A percentile compares a stretch with the other conserved stretches of the same genome.
Evolutionary conservation across 2,888 invertebrate species (phyloP).

Genomic region (Axea sp.): DNA sequence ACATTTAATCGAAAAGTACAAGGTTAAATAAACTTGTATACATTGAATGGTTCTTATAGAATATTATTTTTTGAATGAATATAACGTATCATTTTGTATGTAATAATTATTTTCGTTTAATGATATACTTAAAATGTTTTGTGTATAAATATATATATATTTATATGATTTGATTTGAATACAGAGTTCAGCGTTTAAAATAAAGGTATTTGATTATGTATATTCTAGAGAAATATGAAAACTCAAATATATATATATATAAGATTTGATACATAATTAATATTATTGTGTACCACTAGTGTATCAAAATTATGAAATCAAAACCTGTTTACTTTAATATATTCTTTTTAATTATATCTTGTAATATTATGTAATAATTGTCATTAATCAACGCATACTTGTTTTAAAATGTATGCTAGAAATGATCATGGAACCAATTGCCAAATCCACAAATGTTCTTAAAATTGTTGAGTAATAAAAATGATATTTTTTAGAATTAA

Average conservation of each 20-base stretch:
- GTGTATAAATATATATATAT: constrained; percentile 23
- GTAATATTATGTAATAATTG: constrained; percentile 3
- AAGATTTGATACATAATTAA: constrained; percentile 8
- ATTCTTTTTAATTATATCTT: constrained; percentile 4
- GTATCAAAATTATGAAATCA: constrained; percentile 10
- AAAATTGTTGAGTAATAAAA: constrained; percentile 25
- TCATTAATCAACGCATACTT: constrained; percentile 2
- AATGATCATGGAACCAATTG: too few species aligned
- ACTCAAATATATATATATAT: constrained; percentile 5
- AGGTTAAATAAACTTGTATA: too few species aligned
- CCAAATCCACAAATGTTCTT: constrained; percentile 26
- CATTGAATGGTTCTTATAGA: too few species aligned
- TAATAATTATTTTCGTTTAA: constrained; percentile 8
- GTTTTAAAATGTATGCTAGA: constrained; percentile 9
- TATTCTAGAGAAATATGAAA: constrained; percentile 3
- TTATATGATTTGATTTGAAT: constrained; percentile 6
- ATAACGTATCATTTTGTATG: background rate
- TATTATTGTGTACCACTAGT: too few species aligned
- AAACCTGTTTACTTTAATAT: constrained; percentile 4
- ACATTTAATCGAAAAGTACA: too few species aligned
- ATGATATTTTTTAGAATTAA: constrained; percentile 9
- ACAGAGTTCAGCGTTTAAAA: constrained; percentile 6
- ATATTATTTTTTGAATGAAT: constrained; percentile 4
- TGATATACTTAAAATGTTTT: constrained; percentile 10
- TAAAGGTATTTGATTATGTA: constrained; percentile 29